Percentiles rank a stretch among this genome's conserved stretches.
Conservation (phyloP, 1,140 invertebrate species). For the Latrodectus geometricus region DNA sequence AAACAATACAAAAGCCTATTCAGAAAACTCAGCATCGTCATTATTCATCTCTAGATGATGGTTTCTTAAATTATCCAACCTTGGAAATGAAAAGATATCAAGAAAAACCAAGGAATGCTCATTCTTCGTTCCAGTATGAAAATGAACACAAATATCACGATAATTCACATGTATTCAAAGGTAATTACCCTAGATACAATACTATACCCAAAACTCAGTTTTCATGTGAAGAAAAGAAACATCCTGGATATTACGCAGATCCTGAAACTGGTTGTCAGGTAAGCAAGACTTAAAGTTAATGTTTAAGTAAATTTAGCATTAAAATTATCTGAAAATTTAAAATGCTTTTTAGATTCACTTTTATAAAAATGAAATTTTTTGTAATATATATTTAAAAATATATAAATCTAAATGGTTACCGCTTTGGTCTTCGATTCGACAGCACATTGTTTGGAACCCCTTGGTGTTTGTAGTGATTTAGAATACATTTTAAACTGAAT, state of each 20-base stretch:
- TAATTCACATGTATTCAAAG: background rate
- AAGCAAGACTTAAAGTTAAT: background rate
- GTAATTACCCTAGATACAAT: conserved; percentile 8
- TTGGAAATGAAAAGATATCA: background rate
- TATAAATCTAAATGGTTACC: too few relatives aligned
- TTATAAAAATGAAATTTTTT: too few relatives aligned
- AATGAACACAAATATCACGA: background rate
- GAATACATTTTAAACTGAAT: too few relatives aligned
- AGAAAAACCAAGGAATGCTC: background rate
- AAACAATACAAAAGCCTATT: background rate
- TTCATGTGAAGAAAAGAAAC: conserved; percentile 74
- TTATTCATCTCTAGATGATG: background rate
- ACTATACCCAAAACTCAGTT: conserved; percentile 69
- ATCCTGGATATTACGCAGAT: conserved; percentile 80
- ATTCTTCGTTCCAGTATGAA: background rate
- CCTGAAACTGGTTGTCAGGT: conserved; percentile 78
- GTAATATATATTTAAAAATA: too few relatives aligned
- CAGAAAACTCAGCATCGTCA: background rate
- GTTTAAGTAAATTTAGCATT: too few relatives aligned
- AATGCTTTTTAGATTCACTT: too few relatives aligned
- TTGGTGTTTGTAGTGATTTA: too few relatives aligned
- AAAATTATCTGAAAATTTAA: too few relatives aligned
- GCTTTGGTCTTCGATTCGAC: too few relatives aligned
- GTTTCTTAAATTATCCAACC: background rate
- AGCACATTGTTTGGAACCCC: too few relatives aligned